A percentile compares a stretch with the other conserved stretches of the same genome.
Conservation (phyloP, 2,888 invertebrate genomes). For the Seira musarum region DNA sequence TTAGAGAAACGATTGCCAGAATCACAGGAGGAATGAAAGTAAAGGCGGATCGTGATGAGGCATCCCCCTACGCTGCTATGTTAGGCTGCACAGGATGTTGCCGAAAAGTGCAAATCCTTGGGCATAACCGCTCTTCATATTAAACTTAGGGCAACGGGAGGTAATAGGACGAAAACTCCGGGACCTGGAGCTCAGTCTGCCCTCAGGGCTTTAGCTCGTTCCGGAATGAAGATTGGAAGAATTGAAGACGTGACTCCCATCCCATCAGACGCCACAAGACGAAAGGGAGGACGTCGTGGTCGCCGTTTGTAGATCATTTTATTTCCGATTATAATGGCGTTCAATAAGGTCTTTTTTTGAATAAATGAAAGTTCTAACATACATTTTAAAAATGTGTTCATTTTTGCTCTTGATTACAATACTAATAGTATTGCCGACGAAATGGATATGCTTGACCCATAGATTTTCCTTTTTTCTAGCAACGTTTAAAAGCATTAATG, state of each 20-base stretch:
- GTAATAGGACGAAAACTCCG: constrained; percentile 98
- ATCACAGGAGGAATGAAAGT: constrained; percentile 99
- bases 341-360: constrained; percentile 32
- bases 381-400: too few relatives aligned
- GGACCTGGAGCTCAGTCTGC: constrained; percentile 99
- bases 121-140: constrained; percentile 99
- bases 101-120: constrained; percentile 84
- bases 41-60: constrained; percentile 99
- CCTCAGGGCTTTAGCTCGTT: constrained; percentile 96
- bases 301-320: constrained; percentile 92
- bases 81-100: constrained; percentile 84
- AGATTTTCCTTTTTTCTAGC: too few relatives aligned
- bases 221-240: constrained; percentile 99
- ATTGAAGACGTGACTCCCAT: constrained; percentile 99
- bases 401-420: too few relatives aligned
- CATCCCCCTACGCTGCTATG: constrained; percentile 99
- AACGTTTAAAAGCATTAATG: too few relatives aligned
- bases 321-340: constrained; percentile 14
- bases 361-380: constrained; percentile 34
- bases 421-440: too few relatives aligned
- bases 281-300: constrained; percentile 99
- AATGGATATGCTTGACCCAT: too few relatives aligned
- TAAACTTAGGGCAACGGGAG: constrained; percentile 98
- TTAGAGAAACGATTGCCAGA: constrained; percentile 90
- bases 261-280: constrained; percentile 98